These are phyloP conservation scores for Itoplectis maculator DNA, from an alignment of 2,888 invertebrate species.

Conservation along the genomic window DNA sequence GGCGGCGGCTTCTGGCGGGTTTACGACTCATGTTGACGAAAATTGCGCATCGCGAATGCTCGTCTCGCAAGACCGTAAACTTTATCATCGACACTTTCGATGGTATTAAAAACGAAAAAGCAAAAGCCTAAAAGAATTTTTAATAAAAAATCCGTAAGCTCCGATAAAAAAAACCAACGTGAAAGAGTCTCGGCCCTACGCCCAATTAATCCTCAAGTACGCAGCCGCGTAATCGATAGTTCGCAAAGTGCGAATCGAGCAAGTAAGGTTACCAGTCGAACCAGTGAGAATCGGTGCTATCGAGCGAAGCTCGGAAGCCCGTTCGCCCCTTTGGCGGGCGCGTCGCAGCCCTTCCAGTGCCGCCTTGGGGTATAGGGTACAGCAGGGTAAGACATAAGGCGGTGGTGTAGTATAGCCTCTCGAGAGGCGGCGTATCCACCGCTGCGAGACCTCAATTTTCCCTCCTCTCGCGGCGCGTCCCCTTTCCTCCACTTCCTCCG, in stretches of 20 bases:
- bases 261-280: conserved; percentile 21
- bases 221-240: too few relatives aligned
- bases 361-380: background rate
- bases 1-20: background rate
- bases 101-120: background rate
- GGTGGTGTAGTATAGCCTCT: conserved; percentile 38
- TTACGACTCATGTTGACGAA: too few relatives aligned
- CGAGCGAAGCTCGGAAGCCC: conserved; percentile 37
- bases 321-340: background rate
- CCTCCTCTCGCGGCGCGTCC: conserved; percentile 45
- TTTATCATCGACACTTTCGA: background rate
- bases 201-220: too few relatives aligned
- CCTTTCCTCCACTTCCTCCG: too few relatives aligned
- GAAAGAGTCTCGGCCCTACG: too few relatives aligned
- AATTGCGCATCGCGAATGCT: too few relatives aligned
- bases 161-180: too few relatives aligned
- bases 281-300: background rate
- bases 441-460: conserved; percentile 63
- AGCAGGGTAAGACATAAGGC: conserved; percentile 31
- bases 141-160: too few relatives aligned
- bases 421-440: conserved; percentile 53
- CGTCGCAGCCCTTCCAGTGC: background rate
- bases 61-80: too few relatives aligned
- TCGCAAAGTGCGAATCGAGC: conserved; percentile 5
- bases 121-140: too few relatives aligned